Conservation (phyloP, 2,888 invertebrate genomes). For the Stenodema calcarata region DNA sequence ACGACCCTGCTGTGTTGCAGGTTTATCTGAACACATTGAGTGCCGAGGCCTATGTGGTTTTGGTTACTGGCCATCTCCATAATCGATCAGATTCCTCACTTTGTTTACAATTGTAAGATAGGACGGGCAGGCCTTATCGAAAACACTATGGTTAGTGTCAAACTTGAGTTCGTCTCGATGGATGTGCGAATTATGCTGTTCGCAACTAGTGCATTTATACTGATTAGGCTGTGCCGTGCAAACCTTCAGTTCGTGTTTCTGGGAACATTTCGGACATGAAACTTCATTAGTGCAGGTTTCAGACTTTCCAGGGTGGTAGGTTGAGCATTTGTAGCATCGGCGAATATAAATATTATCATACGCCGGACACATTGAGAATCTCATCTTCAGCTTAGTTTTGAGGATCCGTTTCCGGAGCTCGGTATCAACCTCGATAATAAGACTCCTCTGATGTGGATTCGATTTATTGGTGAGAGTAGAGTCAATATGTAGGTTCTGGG, state of each 20-base stretch:
- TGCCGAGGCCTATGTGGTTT: neutral
- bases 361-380: neutral
- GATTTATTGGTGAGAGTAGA: too few species aligned
- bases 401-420: neutral
- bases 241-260: neutral
- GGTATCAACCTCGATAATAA: neutral
- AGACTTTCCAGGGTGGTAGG: neutral
- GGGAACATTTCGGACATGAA: constrained; percentile 3
- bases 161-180: neutral
- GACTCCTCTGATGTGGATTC: constrained; percentile 1
- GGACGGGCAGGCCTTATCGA: neutral
- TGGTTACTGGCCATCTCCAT: neutral
- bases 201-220: neutral
- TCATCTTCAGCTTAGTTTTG: neutral
- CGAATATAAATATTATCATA: neutral
- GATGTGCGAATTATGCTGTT: neutral
- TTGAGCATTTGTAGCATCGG: neutral
- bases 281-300: constrained; percentile 1
- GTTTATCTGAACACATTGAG: neutral
- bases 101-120: neutral
- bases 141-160: neutral
- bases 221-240: constrained; percentile 4
- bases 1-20: neutral
- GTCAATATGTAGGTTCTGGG: too few species aligned
- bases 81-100: neutral